Evolutionary conservation across 2,113 vertebrate species (phyloP), one percentile per base, ranked within the genome.

Genomic region (Lycaon pictus): DNA sequence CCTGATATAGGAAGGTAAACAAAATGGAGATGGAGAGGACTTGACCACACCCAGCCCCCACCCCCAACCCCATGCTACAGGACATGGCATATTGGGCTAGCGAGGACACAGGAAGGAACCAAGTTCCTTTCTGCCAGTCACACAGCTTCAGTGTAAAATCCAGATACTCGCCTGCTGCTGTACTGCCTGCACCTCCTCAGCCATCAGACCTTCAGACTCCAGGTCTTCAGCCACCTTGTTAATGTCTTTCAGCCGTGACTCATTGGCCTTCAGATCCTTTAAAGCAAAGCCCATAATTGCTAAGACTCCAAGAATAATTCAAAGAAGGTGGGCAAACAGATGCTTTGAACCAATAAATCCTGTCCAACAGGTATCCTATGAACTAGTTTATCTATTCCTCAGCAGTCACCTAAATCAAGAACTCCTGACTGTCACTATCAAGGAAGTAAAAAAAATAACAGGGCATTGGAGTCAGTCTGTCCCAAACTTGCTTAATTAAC

Each of bases 161-260:
- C 19, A 29, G 51, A 55, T 29, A 55, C 51, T 0, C 29, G 99
- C 99, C 99, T 99, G 99, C 32, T 99, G 99, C 97, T 99, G 99
- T 20, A 99, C 99, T 16, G 99, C 98, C 90, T 99, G 99, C 0
- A 99, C 99, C 97, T 99, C 99, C 97, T 99, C 99, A 3, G 99
- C 99, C 99, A 99, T 99, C 67, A 99, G 98, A 19, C 99, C 99
- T 97, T 99, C 99, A 1, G 99, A 99, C 98, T 99, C 99, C 98
- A 99, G 98, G 98, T 99, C 99, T 19, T 99, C 99, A 0, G 99
- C 99, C 98, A 99, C 99, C 77, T 99, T 99, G 98, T 99, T 99
- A 76, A 99, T 99, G 98, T 99, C 99, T 98, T 99, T 99, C 97
- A 99, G 99, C 23, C 99, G 99, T 0, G 99, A 99, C 97, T 99